A percentile compares a stretch with the other conserved stretches of the same genome.
Conservation (phyloP, 2,113 vertebrate species). For the Toxotes chatareus region DNA sequence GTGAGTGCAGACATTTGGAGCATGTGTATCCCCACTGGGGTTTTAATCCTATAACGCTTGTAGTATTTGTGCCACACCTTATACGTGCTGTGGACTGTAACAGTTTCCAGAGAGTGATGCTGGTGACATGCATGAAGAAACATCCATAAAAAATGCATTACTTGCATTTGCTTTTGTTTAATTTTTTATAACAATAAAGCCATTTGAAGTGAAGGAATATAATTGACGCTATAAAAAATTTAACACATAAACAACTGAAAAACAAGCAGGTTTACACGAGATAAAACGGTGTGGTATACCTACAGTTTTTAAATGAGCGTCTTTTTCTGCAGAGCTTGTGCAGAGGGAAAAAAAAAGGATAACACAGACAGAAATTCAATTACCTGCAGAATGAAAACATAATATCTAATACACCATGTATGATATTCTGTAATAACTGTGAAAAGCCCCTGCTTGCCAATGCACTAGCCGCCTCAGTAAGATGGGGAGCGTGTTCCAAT, state of each 20-base stretch:
- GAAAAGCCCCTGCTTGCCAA: neutral
- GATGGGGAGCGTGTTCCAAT: neutral
- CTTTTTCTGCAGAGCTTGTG: neutral
- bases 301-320: neutral
- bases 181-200: constrained; percentile 3
- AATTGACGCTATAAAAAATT: neutral
- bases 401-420: neutral
- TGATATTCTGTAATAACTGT: constrained; percentile 5
- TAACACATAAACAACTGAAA: constrained; percentile 15
- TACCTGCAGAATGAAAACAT: neutral
- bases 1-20: neutral
- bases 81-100: neutral
- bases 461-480: neutral
- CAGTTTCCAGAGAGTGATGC: neutral
- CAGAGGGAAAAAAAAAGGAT: neutral
- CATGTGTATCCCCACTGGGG: neutral
- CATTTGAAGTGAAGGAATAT: neutral
- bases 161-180: neutral
- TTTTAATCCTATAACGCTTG: neutral
- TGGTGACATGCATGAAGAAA: neutral
- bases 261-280: neutral
- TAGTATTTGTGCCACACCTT: neutral
- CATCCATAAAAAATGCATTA: neutral
- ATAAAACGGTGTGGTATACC: neutral
- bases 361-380: neutral